Base-by-base conservation (phyloP, 2,113 vertebrate genomes). In the Sander lucioperca region DNA sequence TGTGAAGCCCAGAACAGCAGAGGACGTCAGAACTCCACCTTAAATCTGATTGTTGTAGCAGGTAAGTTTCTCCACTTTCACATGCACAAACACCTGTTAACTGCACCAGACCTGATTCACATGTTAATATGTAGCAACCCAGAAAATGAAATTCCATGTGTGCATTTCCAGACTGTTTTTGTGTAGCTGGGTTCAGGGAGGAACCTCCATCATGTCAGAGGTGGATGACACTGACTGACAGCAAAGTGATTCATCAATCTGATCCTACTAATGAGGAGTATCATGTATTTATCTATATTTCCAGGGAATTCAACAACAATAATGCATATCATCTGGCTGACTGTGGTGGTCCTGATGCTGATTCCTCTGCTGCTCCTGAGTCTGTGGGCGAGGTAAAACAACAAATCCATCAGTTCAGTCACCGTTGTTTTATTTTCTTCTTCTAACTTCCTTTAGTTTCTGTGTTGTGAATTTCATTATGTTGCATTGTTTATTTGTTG, bases 381-480 rank as follows among this genome's bases (percentile, higher is more conserved):
- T 62, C 77, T 79, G 57, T 62, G 47, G 66, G 27, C 0, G n/a
- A 53, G 77, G 77, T 79, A 16, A 47, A 50, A 45, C 12, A 21
- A 1, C 16, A 23, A 18, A 18, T 25, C 50, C 10, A 50, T 19
- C 47, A 1, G n/a, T 25, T 66, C n/a, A n/a, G 21, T 64, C 10
- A 11, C 39, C 9, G 39, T 43, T 43, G 10, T 43, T 43, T 43
- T 43, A 43, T 43, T 11, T 3, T 43, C 39, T 43, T 43, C 39
- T 11, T 11, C 39, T 11, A 43, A 11, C 39, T 43, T 43, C 36
- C 9, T 45, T n/a, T 45, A 23, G 19, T 13, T 50, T 62, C 5
- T 12, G 30, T 12, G 4, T 63, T 5, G 1, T 16, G 19, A 63
- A 18, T 63, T 12, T 6, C 12, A n/a, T n/a, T 3, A 2, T 68